Base-by-base conservation (phyloP, 2,113 vertebrate species). In the Sphaerodactylus townsendi region DNA sequence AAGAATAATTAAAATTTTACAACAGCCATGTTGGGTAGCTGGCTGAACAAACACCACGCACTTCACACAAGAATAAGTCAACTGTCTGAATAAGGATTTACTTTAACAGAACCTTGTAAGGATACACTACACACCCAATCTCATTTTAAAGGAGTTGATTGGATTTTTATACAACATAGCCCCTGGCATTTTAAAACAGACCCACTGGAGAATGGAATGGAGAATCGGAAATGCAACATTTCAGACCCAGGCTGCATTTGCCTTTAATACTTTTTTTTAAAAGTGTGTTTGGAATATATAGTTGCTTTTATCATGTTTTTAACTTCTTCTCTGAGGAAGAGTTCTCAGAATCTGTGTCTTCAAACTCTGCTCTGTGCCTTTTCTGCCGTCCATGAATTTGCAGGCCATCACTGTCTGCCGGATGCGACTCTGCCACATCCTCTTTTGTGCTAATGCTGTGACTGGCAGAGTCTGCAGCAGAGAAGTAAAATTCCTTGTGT, bases 261-360 rank as follows among this genome's bases (percentile, higher is more conserved):
- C 94, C 94, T 96, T 96, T 96, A 96, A 96, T 95, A 94, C 94
- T 93, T 95, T 79, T 91, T 90, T 90, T 91, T 88, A 65, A 79
- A 53, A 82, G 91, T 87, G 89, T 75, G 90, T 81, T 90, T 87
- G 90, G 3, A 21, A 88, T 90, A 92, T 62, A 87, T 91, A 91
- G 94, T 92, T 91, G 84, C 89, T 90, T 94, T 94, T 93, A 95
- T 97, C 96, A 98, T 94, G 97, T 98, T 96, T 98, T 99, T 86
- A 97, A 90, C 96, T 98, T 99, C 95, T 99, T 99, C 93, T 99
- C 98, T 92, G 97, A 96, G 46, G 97, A 97, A 3, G 97, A 96
- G 85, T 95, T 95, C 91, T 97, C 97, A 89, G 96, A 95, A 93
- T 97, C 96, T 90, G 94, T 88, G 77, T 97, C 97, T 94, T 97